phyloP scores from a whole-genome alignment of 2,113 vertebrate genomes.

The Murina feae region DNA sequence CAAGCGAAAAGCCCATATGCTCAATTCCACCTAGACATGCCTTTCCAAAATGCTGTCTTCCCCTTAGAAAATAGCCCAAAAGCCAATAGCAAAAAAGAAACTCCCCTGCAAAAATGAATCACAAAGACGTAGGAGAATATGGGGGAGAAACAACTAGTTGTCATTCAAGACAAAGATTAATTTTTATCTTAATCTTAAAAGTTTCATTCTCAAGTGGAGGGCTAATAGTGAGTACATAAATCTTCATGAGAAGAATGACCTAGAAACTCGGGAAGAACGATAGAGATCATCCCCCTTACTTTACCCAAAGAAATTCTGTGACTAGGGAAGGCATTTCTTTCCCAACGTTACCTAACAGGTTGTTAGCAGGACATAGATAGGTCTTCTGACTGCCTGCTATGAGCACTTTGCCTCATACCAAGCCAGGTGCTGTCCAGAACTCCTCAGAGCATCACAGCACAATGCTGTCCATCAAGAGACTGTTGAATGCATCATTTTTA shows the following conservation, averaged over 20 bases:
- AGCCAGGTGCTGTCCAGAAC: neutral
- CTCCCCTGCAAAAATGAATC: neutral
- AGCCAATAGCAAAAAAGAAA: neutral
- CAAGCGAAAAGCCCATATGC: neutral
- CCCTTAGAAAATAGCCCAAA: neutral
- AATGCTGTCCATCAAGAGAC: neutral
- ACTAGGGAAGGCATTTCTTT: constrained; percentile 5
- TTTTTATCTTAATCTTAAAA: constrained; percentile 9
- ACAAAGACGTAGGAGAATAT: neutral
- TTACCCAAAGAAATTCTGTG: neutral
- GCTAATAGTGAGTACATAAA: neutral
- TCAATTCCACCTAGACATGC: neutral
- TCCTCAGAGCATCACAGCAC: neutral
- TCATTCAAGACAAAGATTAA: neutral
- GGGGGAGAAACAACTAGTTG: neutral
- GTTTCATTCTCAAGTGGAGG: neutral
- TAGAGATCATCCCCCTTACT: neutral
- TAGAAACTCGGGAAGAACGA: neutral
- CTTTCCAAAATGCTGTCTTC: constrained; percentile 16
- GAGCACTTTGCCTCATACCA: neutral
- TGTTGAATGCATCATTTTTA: neutral
- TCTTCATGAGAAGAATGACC: constrained; percentile 21
- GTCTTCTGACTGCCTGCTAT: neutral
- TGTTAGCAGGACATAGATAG: neutral
- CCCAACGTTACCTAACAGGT: neutral